phyloP scores from a whole-genome alignment of 2,888 invertebrate species.

The Orchesellides sinensis region DNA sequence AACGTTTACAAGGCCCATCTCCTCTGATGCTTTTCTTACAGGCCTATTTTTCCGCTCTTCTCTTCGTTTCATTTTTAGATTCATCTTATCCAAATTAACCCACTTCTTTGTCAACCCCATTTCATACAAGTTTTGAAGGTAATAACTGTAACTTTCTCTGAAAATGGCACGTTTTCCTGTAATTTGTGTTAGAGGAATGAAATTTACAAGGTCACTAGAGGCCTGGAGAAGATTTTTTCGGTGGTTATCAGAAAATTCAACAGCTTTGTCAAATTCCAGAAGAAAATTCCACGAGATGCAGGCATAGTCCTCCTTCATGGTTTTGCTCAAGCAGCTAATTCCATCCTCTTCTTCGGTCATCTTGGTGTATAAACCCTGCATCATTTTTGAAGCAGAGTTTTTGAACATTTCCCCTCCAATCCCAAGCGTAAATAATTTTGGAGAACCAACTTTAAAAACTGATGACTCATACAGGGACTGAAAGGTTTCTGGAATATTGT shows the following conservation, averaged over 20 bases:
- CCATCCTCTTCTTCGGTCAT: constrained; percentile 11
- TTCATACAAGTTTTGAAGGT: constrained; percentile 26
- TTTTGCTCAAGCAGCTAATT: constrained; percentile 5
- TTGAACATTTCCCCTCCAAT: constrained; percentile 26
- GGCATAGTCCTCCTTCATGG: not conserved
- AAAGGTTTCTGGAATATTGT: constrained; percentile 12
- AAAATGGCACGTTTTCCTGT: constrained; percentile 1
- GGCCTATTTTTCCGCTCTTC: not conserved
- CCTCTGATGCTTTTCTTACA: not conserved
- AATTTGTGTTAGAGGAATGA: constrained; percentile 29
- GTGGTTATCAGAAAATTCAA: constrained; percentile 10
- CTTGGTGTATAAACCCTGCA: not conserved
- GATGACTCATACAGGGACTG: not conserved
- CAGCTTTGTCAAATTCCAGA: constrained; percentile 33
- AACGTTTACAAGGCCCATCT: not conserved
- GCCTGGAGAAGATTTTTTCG: not conserved
- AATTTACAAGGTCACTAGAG: constrained; percentile 5
- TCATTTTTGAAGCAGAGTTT: constrained; percentile 1
- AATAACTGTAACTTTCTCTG: not conserved
- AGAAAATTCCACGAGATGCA: constrained; percentile 33
- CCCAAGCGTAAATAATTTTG: constrained; percentile 5
- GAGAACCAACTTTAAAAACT: not conserved
- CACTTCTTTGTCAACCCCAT: constrained; percentile 36
- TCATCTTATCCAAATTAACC: constrained; percentile 4
- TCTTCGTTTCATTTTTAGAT: not conserved